These are phyloP conservation scores for Cerastis leucographa DNA, from an alignment of 2,888 invertebrate species.

Conservation along the genomic window DNA sequence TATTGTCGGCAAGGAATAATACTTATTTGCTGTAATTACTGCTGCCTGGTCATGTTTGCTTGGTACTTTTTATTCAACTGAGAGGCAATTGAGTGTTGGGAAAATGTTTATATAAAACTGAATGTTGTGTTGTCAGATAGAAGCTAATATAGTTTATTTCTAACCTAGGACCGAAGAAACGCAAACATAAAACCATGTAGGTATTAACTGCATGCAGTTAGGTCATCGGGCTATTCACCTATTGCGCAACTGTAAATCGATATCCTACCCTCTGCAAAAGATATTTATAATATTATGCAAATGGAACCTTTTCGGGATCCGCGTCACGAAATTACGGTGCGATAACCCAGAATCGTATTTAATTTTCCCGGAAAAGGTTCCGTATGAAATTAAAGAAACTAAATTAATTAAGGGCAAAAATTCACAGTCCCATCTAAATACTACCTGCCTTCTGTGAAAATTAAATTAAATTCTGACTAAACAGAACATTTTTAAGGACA, in stretches of 20 bases:
- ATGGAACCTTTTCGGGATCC: slow-evolving; percentile 52
- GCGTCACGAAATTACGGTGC: slow-evolving; percentile 23
- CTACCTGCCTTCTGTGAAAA: slow-evolving; percentile 14
- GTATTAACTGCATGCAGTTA: slow-evolving; percentile 25
- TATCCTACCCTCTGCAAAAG: slow-evolving; percentile 27
- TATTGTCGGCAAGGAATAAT: not conserved
- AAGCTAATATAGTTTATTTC: not conserved
- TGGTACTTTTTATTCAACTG: slow-evolving; percentile 12
- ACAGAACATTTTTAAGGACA: not conserved
- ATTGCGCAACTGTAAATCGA: slow-evolving; percentile 39
- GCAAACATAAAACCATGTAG: slow-evolving; percentile 18
- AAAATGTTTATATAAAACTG: not conserved
- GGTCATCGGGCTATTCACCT: slow-evolving; percentile 36
- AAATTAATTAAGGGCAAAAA: slow-evolving; percentile 49
- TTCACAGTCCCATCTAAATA: slow-evolving; percentile 37
- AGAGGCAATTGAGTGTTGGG: not conserved
- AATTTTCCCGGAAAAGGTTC: slow-evolving; percentile 58
- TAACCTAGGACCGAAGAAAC: not conserved
- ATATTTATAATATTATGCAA: slow-evolving; percentile 57
- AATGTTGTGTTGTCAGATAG: not conserved
- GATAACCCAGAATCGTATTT: slow-evolving; percentile 55
- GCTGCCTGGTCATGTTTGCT: slow-evolving; percentile 23
- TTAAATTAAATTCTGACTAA: slow-evolving; percentile 30
- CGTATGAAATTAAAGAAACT: slow-evolving; percentile 58
- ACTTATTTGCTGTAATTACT: slow-evolving; percentile 8